Evolutionary conservation across 1,140 invertebrate species (phyloP).

Genomic region (Lucilia sericata): DNA sequence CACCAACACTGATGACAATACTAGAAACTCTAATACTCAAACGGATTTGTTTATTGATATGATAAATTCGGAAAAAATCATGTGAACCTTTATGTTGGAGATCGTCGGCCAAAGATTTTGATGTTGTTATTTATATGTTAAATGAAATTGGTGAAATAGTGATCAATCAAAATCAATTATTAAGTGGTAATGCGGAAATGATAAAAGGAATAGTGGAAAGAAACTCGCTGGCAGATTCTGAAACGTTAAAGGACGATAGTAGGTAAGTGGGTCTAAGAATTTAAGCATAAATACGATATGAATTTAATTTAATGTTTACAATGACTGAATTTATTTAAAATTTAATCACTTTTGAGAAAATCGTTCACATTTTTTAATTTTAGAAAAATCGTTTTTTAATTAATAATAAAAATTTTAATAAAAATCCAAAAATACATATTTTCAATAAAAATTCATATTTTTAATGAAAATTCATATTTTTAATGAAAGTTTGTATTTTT

Average conservation of each 20-base stretch:
- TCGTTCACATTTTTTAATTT: too few species aligned
- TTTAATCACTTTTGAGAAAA: too few species aligned
- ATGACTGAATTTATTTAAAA: too few species aligned
- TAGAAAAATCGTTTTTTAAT: too few species aligned
- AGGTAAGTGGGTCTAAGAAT: neutral
- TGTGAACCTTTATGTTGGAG: neutral
- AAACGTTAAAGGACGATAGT: neutral
- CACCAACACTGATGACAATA: neutral
- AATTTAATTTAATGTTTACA: too few species aligned
- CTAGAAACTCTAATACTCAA: neutral
- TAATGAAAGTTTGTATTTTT: too few species aligned
- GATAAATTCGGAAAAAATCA: neutral
- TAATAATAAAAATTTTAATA: too few species aligned
- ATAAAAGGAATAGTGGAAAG: neutral
- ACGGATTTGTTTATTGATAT: neutral
- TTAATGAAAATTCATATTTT: too few species aligned
- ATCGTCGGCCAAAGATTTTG: neutral
- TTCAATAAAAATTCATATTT: too few species aligned
- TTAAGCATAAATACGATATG: too few species aligned
- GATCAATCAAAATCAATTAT: constrained; percentile 7
- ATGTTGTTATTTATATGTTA: constrained; percentile 17
- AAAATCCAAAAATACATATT: too few species aligned
- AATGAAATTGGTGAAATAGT: constrained; percentile 23
- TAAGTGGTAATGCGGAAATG: neutral
- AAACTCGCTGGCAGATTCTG: neutral